phyloP scores from a whole-genome alignment of 1,140 invertebrate genomes.

The Lucilia sericata region DNA sequence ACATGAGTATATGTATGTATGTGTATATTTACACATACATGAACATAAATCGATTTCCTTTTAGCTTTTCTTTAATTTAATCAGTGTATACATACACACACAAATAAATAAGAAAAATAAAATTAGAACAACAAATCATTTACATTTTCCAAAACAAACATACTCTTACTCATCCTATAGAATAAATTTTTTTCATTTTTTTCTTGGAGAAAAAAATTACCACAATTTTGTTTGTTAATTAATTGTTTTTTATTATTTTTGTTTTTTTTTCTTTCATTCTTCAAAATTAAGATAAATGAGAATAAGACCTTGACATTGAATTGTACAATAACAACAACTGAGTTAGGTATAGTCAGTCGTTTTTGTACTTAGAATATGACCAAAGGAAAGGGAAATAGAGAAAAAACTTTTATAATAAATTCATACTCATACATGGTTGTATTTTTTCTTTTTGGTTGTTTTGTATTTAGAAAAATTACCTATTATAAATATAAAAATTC shows the following conservation, averaged over 20 bases:
- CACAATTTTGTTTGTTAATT: constrained; percentile 30
- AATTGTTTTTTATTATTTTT: constrained; percentile 30
- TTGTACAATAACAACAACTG: not conserved
- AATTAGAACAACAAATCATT: too few relatives aligned
- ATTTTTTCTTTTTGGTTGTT: not conserved
- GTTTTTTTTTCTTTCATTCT: not conserved
- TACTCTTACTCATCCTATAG: too few relatives aligned
- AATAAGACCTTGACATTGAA: constrained; percentile 31
- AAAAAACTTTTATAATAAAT: constrained; percentile 9
- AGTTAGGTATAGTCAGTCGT: too few relatives aligned
- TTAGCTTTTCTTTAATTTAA: too few relatives aligned
- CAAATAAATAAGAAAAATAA: too few relatives aligned
- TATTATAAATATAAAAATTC: not conserved
- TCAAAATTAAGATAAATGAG: constrained; percentile 39
- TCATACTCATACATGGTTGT: not conserved
- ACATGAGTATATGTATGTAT: too few relatives aligned
- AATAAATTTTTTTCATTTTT: too few relatives aligned
- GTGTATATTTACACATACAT: too few relatives aligned
- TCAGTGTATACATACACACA: too few relatives aligned
- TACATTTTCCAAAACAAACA: too few relatives aligned
- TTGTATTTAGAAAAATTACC: constrained; percentile 18
- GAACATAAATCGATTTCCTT: too few relatives aligned
- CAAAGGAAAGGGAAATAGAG: not conserved
- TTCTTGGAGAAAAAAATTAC: not conserved
- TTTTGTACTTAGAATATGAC: not conserved